Evolutionary conservation across 1,140 invertebrate genomes (phyloP), one percentile per base, ranked within the genome.

Genomic region (Phocides pigmalion): DNA sequence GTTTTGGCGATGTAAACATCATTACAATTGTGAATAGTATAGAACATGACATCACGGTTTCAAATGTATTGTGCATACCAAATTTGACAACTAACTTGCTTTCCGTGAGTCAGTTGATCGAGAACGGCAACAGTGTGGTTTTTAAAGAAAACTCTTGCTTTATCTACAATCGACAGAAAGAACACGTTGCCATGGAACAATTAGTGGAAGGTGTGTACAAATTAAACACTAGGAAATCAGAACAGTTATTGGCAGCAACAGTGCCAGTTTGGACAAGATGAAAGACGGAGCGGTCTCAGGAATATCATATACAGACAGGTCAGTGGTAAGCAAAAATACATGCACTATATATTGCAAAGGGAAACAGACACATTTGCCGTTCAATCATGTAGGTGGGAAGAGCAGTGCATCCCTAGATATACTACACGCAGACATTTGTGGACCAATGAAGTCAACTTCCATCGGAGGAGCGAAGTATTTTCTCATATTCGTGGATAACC

Each of bases 11-110:
- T 37, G 49, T 32, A 37, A 25, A 54, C 22, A 68, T 70, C 25
- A 37, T 59, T 20, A 66, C 65, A 53, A 11, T 15, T 14, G 64
- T 63, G 5, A 64, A 61, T 11, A 22, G 39, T 25, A 5, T 19
- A 1, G 41, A 62, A 3, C 54, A 47, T 50, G 32, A 58, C 16
- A 50, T 65, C 28, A 17, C 17, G 8, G 58, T 65, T 6, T 42
- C n/a, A 25, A n/a, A 70, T 8, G 22, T 66, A 14, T 66, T 66
- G 41, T 66, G 32, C 12, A 42, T 66, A 54, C 68, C 64, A 9
- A 54, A 42, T 37, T 46, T 71, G 15, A 64, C 64, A 1, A 67
- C 62, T 3, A 71, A 71, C 50, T 51, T 71, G 41, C 46, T 68
- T 8, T 68, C 66, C 3, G 61, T 68, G n/a, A 68, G 61, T 28